These are phyloP conservation scores for Chrysomallon squamiferum DNA, from an alignment of 1,140 invertebrate species.

Conservation along the genomic window DNA sequence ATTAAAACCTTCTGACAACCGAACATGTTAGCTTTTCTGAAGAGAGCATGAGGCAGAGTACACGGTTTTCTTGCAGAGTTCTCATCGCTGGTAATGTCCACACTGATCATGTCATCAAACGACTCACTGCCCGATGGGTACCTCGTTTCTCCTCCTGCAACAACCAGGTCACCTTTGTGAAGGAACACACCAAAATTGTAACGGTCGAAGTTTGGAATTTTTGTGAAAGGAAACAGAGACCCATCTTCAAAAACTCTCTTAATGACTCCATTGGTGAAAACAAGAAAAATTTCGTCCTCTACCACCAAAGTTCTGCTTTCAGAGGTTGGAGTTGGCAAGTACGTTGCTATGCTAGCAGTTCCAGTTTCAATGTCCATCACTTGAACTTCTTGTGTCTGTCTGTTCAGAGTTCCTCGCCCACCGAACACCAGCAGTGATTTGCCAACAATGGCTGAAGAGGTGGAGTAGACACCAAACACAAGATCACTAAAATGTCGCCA, in stretches of 20 bases:
- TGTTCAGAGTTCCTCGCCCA: slow-evolving; percentile 26
- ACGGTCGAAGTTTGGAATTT: slow-evolving; percentile 33
- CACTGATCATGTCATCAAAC: slow-evolving; percentile 27
- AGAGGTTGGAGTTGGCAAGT: slow-evolving; percentile 26
- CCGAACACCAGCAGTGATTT: slow-evolving; percentile 41
- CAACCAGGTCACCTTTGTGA: slow-evolving; percentile 24
- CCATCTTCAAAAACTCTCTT: slow-evolving; percentile 28
- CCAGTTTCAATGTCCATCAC: slow-evolving; percentile 26
- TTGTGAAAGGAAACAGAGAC: slow-evolving; percentile 18
- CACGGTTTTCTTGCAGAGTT: not conserved
- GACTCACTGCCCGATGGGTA: slow-evolving; percentile 26
- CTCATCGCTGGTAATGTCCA: slow-evolving; percentile 13
- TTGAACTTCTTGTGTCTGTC: slow-evolving; percentile 31
- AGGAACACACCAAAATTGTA: slow-evolving; percentile 37
- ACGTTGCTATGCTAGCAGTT: slow-evolving; percentile 21
- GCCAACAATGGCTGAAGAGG: slow-evolving; percentile 28
- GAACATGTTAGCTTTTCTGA: slow-evolving; percentile 11
- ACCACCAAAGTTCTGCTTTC: slow-evolving; percentile 25
- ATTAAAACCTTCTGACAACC: slow-evolving; percentile 23
- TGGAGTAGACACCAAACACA: slow-evolving; percentile 32
- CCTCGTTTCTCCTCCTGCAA: slow-evolving; percentile 32
- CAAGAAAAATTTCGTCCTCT: slow-evolving; percentile 29
- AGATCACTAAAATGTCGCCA: slow-evolving; percentile 34
- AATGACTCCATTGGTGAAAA: slow-evolving; percentile 32
- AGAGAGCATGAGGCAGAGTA: slow-evolving; percentile 14